A percentile compares a stretch with the other conserved stretches of the same genome.
These are phyloP conservation scores for Zingel zingel DNA, from an alignment of 2,113 vertebrate species.

Conservation along the genomic window DNA sequence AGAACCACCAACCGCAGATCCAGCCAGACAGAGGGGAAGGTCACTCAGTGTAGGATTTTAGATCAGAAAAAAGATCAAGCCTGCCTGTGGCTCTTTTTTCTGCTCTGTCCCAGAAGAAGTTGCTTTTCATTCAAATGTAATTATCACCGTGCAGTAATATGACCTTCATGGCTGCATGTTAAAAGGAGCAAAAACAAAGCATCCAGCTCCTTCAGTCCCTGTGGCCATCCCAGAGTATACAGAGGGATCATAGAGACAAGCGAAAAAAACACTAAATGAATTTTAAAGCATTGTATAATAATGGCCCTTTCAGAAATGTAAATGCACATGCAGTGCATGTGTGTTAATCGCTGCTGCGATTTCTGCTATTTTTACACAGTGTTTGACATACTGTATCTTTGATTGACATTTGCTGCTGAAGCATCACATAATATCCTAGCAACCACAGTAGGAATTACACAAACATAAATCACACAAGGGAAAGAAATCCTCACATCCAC, in stretches of 20 bases:
- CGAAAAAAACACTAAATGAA: conserved; percentile 69
- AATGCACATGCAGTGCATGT: conserved; percentile 33
- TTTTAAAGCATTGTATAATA: conserved; percentile 64
- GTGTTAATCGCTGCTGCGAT: conserved; percentile 44
- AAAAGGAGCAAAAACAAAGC: conserved; percentile 80
- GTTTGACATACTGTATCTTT: conserved; percentile 53
- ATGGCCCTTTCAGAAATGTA: conserved; percentile 54
- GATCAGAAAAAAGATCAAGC: conserved; percentile 78
- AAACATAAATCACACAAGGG: conserved; percentile 52
- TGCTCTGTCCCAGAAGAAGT: conserved; percentile 73
- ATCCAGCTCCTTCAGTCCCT: conserved; percentile 73
- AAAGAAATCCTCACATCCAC: conserved; percentile 76
- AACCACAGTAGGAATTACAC: conserved; percentile 58
- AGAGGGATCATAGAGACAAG: conserved; percentile 76
- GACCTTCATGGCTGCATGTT: conserved; percentile 83
- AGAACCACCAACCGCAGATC: conserved; percentile 57
- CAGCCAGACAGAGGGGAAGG: conserved; percentile 74
- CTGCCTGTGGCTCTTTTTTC: conserved; percentile 75
- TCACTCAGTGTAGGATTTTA: conserved; percentile 74
- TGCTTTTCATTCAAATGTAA: conserved; percentile 84
- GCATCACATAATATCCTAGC: conserved; percentile 67
- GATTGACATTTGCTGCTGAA: conserved; percentile 59
- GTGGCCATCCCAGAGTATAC: conserved; percentile 72
- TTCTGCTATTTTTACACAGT: conserved; percentile 37
- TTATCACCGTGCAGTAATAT: conserved; percentile 78